Evolutionary conservation across 2,113 vertebrate species (phyloP), one percentile per base, ranked within the genome.

Genomic region (Rhineura floridana): DNA sequence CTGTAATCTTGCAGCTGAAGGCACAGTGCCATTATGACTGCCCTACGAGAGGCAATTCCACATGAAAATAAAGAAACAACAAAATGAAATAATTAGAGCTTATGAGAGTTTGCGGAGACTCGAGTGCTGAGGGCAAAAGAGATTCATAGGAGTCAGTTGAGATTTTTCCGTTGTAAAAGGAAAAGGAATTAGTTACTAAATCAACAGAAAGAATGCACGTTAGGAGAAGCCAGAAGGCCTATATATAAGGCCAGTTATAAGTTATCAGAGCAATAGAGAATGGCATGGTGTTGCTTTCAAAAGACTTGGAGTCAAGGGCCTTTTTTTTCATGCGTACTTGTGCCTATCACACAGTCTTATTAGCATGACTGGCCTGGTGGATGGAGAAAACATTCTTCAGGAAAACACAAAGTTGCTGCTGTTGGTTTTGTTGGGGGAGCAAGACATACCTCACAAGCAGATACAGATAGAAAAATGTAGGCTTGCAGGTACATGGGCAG

Each of bases 71-170:
- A 1, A 70, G 55, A 48, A 15, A 88, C 83, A 95, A 88, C 10
- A 83, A 21, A 90, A 50, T 10, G 39, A 59, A 92, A 77, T 91
- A 94, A 87, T 91, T 77, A 91, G 28, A 82, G 62, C 0, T 81
- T 81, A 88, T 70, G 25, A 88, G 48, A n/a, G 1, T 89, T 1
- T 75, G 15, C 88, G 90, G 87, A 93, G 13, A 33, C 48, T 46
- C 83, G 28, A 11, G 73, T 8, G 67, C 70, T 77, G 44, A 85
- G 48, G 63, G 72, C 52, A 92, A 91, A 88, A 89, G 70, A 77
- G 75, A 89, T 91, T 90, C 88, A 77, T 67, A 69, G 86, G 77
- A 93, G 89, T 84, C 83, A 86, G 25, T 84, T 89, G 85, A 85
- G 36, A 92, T 28, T 0, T n/a, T 81, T 23, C 50, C 73, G 65